Base-by-base conservation (phyloP, 2,888 invertebrate species). In the Tiphia femorata region DNA sequence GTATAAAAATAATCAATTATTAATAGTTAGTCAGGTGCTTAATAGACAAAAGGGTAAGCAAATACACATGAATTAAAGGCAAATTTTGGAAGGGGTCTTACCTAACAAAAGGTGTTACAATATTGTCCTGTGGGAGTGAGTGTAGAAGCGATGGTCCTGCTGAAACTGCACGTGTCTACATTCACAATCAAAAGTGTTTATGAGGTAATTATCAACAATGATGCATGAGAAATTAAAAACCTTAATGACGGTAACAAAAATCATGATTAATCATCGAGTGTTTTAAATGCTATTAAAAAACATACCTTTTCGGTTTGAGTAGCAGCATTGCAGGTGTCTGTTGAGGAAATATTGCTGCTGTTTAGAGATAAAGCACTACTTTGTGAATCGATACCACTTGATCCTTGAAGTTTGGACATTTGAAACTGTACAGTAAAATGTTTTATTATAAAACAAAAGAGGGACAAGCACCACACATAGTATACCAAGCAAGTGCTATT, bases 241-340 rank as follows among this genome's bases (percentile, higher is more conserved):
- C 10, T 20, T 3, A 2, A 43, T 33, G 21, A 17, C 10, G 27
- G n/a, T 8, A 20, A 14, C n/a, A 40, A 7, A 23, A 37, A 37
- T 37, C 8, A n/a, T 33, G 33, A 29, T 29, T n/a, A 29, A 12
- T 29, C 29, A 12, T 29, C 29, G 17, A 29, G 42, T 49, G 23
- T 27, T 30, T 14, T 37, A n/a, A 12, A 20, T 40, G 14, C 30
- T 29, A 5, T 2, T 14, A 3, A 7, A 10, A 35, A 30, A 49
- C n/a, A 47, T 85, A 94, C 94, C 89, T 93, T 88, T 82, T 94
- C 94, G 23, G 94, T 94, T 86, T 94, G 94, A 75, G 94, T 94
- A 77, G 94, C 92, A 70, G 91, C 92, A 84, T 92, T 93, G 81
- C 90, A 90, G 70, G 88, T 90, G 79, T 90, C 89, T 77, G 86